Evolutionary conservation across 2,797 vertebrate species (phyloP).

Genomic region (Labeo calbasu): DNA sequence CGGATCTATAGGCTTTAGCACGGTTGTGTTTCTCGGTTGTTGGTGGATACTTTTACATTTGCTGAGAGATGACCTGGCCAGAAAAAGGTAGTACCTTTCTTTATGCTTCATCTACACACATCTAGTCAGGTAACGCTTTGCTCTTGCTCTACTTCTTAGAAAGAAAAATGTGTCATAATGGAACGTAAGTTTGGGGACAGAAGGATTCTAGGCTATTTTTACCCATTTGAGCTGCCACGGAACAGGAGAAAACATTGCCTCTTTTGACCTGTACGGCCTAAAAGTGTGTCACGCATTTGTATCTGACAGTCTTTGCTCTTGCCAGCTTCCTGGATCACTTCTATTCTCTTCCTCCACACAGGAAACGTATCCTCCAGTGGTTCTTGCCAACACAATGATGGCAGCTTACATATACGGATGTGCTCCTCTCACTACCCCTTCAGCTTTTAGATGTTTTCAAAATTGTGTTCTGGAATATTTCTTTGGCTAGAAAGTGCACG

Average conservation of each 20-base stretch:
- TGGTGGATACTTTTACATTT: slow-evolving; percentile 25
- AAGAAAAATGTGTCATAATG: slow-evolving; percentile 48
- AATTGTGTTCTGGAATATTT: slow-evolving; percentile 30
- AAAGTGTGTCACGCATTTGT: slow-evolving; percentile 59
- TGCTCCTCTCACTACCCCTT: slow-evolving; percentile 26
- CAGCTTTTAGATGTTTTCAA: slow-evolving; percentile 39
- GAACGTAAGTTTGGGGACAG: slow-evolving; percentile 37
- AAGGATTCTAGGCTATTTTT: slow-evolving; percentile 49
- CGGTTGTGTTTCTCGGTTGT: neutral
- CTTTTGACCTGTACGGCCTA: slow-evolving; percentile 51
- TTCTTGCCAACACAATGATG: slow-evolving; percentile 38
- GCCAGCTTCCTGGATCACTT: slow-evolving; percentile 44
- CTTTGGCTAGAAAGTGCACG: slow-evolving; percentile 19
- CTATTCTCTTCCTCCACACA: slow-evolving; percentile 41
- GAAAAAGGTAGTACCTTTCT: slow-evolving; percentile 38
- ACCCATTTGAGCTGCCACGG: slow-evolving; percentile 46
- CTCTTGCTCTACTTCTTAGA: slow-evolving; percentile 27
- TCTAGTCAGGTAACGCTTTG: slow-evolving; percentile 28
- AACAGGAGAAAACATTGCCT: slow-evolving; percentile 46
- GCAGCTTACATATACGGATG: slow-evolving; percentile 1
- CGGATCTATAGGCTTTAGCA: slow-evolving; percentile 11
- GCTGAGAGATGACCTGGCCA: slow-evolving; percentile 40
- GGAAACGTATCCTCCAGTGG: slow-evolving; percentile 43
- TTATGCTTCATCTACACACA: neutral
- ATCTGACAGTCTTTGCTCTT: slow-evolving; percentile 54